Evolutionary conservation across 2,797 vertebrate species (phyloP).

Genomic region (Amblyopsis hoosieri): DNA sequence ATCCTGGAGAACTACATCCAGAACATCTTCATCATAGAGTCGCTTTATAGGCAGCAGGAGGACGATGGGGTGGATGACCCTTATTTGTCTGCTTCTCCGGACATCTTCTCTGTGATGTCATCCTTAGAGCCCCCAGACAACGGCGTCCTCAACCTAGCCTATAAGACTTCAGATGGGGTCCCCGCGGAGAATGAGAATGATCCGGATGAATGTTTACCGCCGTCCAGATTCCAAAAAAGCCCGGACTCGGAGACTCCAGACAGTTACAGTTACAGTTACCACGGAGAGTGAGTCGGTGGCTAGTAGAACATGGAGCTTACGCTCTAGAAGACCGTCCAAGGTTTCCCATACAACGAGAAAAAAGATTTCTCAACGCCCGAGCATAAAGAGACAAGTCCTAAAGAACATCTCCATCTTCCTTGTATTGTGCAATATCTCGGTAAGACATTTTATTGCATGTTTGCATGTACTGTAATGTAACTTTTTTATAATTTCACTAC

Average conservation of each 20-base stretch:
- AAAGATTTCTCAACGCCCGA: conserved; percentile 32
- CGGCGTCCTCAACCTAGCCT: conserved; percentile 76
- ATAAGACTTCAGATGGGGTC: not conserved
- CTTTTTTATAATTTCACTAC: no score
- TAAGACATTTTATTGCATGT: conserved; percentile 65
- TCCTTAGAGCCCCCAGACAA: conserved; percentile 69
- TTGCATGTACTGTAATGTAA: no score
- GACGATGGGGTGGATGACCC: conserved; percentile 52
- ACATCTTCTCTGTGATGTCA: conserved; percentile 83
- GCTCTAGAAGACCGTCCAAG: conserved; percentile 54
- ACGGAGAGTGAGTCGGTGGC: conserved; percentile 39
- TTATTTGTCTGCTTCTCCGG: conserved; percentile 57
- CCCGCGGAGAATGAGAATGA: no score
- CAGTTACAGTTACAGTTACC: conserved; percentile 35
- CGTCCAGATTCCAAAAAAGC: no score
- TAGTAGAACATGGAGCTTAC: conserved; percentile 24
- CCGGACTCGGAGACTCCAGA: no score
- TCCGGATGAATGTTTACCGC: no score
- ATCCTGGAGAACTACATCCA: conserved; percentile 93
- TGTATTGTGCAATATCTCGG: conserved; percentile 94
- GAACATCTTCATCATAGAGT: conserved; percentile 95
- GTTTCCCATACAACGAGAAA: conserved; percentile 43
- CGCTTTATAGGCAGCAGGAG: conserved; percentile 83
- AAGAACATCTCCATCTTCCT: conserved; percentile 91
- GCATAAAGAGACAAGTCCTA: conserved; percentile 82